Base-by-base conservation (phyloP, 2,888 invertebrate species). In the Cephus spinipes region DNA sequence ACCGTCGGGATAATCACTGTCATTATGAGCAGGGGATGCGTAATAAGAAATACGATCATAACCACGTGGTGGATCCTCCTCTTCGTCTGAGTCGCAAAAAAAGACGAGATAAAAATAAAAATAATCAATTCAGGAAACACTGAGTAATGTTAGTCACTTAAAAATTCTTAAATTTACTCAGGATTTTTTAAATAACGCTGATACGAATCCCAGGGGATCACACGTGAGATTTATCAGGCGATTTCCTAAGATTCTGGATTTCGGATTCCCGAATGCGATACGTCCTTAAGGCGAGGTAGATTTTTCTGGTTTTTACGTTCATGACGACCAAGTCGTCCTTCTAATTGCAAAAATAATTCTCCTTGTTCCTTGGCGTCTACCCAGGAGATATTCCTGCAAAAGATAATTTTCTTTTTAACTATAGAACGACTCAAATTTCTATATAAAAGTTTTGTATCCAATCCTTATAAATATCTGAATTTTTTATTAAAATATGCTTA, bases 141-240 rank as follows among this genome's bases (percentile, higher is more conserved):
- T 31, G 4, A 69, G 69, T 12, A 30, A 69, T 69, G 23, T 23
- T 12, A 69, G 6, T 69, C 31, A 23, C n/a, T 23, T 6, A 12
- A 6, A 69, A 12, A 15, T 9, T 31, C 0, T 11, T 69, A 69
- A 31, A 1, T 23, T 69, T 6, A 69, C 31, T 23, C 12, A 31
- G 69, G n/a, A 23, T 69, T 23, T 69, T 11, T n/a, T 12, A 12
- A 12, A 31, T 69, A 23, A 69, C 69, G 69, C 40, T 77, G 68
- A n/a, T 69, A 32, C 15, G n/a, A n/a, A 69, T 74, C 74, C 40
- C 69, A 69, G 31, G 36, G 33, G 30, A 74, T 15, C 36, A 68
- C 36, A 34, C 35, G 30, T 77, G n/a, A 30, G 32, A 35, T 74
- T 77, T 75, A 77, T 77, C 71, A 36, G 69, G 74, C 33, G 74